Conservation (phyloP, 2,113 vertebrate species). For the Rhodinocichla rosea region DNA sequence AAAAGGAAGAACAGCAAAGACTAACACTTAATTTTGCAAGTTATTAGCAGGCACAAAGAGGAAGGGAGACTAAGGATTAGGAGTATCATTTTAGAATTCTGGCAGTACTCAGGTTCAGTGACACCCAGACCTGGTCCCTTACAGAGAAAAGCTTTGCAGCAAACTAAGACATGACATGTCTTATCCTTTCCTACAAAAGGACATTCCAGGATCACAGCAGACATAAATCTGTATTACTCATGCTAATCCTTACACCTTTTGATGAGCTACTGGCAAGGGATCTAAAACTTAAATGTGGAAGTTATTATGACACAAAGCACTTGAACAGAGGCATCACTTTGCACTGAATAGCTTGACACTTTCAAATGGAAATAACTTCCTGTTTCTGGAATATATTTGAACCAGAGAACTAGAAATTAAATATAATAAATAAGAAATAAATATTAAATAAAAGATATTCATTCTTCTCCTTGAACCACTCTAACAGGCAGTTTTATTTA, state of each 20-base stretch:
- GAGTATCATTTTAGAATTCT: background rate
- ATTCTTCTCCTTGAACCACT: background rate
- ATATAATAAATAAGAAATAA: background rate
- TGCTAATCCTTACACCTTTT: background rate
- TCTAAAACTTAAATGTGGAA: background rate
- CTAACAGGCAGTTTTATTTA: background rate
- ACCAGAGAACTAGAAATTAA: background rate
- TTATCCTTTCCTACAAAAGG: background rate
- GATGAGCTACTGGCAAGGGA: background rate
- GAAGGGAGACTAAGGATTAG: background rate
- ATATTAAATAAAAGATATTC: background rate
- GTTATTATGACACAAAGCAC: background rate
- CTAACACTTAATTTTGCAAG: background rate
- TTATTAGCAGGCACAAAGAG: background rate
- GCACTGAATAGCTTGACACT: background rate
- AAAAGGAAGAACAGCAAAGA: background rate
- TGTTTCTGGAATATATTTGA: background rate
- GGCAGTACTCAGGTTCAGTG: background rate
- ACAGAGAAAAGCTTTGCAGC: background rate
- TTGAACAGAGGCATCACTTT: background rate
- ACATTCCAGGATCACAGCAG: background rate
- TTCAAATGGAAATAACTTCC: background rate
- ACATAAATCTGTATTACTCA: background rate
- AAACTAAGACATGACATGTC: background rate
- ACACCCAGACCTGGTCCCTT: background rate